Evolutionary conservation across 2,113 vertebrate genomes (phyloP), one percentile per base, ranked within the genome.

Genomic region (Ptyas mucosa): DNA sequence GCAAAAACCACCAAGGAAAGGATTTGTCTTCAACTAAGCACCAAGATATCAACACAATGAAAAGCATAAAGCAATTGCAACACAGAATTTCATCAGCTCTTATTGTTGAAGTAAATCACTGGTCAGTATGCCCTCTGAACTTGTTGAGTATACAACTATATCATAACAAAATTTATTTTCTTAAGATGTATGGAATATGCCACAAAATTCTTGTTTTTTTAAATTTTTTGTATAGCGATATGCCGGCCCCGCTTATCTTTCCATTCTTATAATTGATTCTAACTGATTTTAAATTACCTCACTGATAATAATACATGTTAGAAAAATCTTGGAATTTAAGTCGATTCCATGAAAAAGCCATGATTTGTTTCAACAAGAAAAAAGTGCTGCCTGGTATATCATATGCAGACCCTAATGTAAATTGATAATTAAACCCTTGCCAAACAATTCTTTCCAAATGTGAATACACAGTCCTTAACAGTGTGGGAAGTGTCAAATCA

Each of bases 351-450:
- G 94, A 43, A 57, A 95, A 52, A 55, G 43, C 92, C 94, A 51
- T 46, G 90, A 93, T 81, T 95, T 88, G 58, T 85, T 93, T 0
- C 94, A 34, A 94, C 89, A 94, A 94, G 55, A 94, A 75, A 0
- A 91, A 95, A 95, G 92, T 87, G 89, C 88, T 94, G 91, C 64
- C 89, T 92, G 8, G 0, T 69, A 87, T 94, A 94, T 93, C 94
- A 81, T 34, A 43, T 81, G 34, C 58, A 94, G 92, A 95, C 96
- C 94, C 94, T 90, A 96, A 90, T 95, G 95, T 96, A 96, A 96
- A 94, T 55, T 96, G 93, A 94, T 96, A 94, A 96, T 97, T 95
- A 96, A 96, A 94, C 87, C 91, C 89, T 94, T 81, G 34, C 81
- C 91, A 54, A 21, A 21, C 91, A 92, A 90, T 96, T 96, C 89